A percentile compares a stretch with the other conserved stretches of the same genome.
Evolutionary conservation across 2,113 vertebrate genomes (phyloP).

Genomic region (Argyrosomus japonicus): DNA sequence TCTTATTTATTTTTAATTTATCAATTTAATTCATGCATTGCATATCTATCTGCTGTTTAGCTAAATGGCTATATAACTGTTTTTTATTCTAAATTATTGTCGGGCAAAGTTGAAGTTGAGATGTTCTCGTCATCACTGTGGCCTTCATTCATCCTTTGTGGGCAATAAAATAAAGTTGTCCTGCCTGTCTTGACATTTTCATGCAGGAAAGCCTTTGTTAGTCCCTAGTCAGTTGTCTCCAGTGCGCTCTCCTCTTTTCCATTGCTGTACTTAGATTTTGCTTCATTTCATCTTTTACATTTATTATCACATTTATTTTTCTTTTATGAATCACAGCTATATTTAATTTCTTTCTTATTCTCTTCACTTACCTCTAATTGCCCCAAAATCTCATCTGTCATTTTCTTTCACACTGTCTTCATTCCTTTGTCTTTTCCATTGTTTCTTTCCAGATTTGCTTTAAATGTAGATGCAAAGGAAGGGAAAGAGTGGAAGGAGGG

Average conservation of each 20-base stretch:
- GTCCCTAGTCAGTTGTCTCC: not conserved
- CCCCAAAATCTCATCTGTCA: constrained; percentile 28
- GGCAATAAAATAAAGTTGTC: not conserved
- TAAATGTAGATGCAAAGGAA: constrained; percentile 79
- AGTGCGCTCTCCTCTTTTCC: not conserved
- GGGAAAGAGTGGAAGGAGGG: constrained; percentile 82
- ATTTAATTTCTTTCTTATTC: constrained; percentile 15
- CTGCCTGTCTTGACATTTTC: not conserved
- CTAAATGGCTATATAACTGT: not conserved
- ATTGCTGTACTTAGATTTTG: not conserved
- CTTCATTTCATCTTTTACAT: constrained; percentile 24
- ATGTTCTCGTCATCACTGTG: not conserved
- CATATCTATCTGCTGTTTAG: not conserved
- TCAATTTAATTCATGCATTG: too few species aligned
- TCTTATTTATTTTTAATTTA: not conserved
- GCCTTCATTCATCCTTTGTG: constrained; percentile 3
- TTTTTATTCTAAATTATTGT: not conserved
- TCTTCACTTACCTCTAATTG: constrained; percentile 25
- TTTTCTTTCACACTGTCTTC: constrained; percentile 54
- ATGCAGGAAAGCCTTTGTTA: not conserved
- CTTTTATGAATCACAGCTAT: constrained; percentile 24
- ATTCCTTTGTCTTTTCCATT: constrained; percentile 41
- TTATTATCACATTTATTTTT: constrained; percentile 34
- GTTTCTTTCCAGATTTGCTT: constrained; percentile 81
- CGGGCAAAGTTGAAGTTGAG: not conserved